phyloP scores from a whole-genome alignment of 2,113 vertebrate species.

The Gymnobelideus leadbeateri region DNA sequence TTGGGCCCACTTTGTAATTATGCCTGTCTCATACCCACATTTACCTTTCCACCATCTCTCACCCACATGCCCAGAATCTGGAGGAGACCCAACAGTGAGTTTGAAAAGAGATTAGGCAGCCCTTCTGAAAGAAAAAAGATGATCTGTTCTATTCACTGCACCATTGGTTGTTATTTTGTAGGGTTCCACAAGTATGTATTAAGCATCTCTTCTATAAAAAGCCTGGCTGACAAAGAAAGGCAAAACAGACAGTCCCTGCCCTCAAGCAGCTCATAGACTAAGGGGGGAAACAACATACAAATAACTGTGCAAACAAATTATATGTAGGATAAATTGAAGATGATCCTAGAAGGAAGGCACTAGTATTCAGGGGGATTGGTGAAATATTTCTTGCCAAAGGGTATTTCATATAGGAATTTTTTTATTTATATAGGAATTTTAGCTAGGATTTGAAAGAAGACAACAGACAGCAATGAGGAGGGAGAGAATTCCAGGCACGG shows the following conservation, averaged over 20 bases:
- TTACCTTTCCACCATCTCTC: slow-evolving; percentile 62
- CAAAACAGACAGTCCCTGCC: not conserved
- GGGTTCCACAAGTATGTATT: not conserved
- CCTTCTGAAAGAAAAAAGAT: not conserved
- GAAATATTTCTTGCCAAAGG: not conserved
- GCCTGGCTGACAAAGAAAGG: not conserved
- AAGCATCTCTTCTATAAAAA: not conserved
- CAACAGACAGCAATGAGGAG: not conserved
- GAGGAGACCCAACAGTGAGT: slow-evolving; percentile 56
- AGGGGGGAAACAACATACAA: not conserved
- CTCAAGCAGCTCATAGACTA: not conserved
- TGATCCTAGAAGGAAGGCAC: not conserved
- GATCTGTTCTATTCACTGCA: not conserved
- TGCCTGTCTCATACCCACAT: slow-evolving; percentile 43
- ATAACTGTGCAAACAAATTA: not conserved
- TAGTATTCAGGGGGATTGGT: not conserved
- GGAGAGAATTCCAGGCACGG: not conserved
- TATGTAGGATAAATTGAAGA: not conserved
- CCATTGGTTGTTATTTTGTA: not conserved
- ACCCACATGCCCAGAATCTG: slow-evolving; percentile 32
- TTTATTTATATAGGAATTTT: not conserved
- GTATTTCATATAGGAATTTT: no score
- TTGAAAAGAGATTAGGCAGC: slow-evolving; percentile 40
- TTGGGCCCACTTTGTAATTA: slow-evolving; percentile 55
- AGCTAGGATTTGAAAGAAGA: not conserved